Evolutionary conservation across 2,888 invertebrate species (phyloP).

Genomic region (Drosophila testacea): DNA sequence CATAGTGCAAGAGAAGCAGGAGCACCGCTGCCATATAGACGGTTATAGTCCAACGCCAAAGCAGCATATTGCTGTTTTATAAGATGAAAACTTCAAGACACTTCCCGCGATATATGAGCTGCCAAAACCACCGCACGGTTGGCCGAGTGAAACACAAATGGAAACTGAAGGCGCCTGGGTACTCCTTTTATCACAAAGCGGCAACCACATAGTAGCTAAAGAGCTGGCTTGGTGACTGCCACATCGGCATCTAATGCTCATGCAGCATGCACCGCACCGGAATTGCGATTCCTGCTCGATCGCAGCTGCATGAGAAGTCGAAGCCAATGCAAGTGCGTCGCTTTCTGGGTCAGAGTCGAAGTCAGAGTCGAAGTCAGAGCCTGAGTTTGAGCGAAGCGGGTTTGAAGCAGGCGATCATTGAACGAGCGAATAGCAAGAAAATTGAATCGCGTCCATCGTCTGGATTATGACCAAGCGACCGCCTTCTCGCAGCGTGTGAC

Average conservation of each 20-base stretch:
- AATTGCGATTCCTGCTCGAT: conserved; percentile 68
- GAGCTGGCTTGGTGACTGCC: conserved; percentile 22
- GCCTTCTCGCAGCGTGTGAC: conserved; percentile 56
- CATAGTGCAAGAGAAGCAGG: conserved; percentile 51
- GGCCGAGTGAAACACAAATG: conserved; percentile 72
- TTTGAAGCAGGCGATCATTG: conserved; percentile 40
- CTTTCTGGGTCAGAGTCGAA: conserved; percentile 74
- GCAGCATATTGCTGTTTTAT: conserved; percentile 32
- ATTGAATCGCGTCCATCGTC: conserved; percentile 54
- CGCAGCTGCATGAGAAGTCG: conserved; percentile 32
- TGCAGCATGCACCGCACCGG: conserved; percentile 64
- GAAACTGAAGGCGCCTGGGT: conserved; percentile 54
- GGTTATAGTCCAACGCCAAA: conserved; percentile 45
- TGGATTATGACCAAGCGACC: conserved; percentile 55
- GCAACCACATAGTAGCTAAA: conserved; percentile 34
- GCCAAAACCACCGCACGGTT: conserved; percentile 62
- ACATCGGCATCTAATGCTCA: conserved; percentile 51
- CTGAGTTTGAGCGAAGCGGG: conserved; percentile 33
- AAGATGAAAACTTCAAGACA: conserved; percentile 1
- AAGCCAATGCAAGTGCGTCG: conserved; percentile 40
- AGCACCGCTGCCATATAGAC: conserved; percentile 53
- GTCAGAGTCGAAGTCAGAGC: conserved; percentile 28
- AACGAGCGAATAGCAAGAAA: conserved; percentile 41
- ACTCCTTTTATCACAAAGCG: conserved; percentile 73
- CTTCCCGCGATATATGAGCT: conserved; percentile 15